phyloP scores from a whole-genome alignment of 1,140 invertebrate genomes.

The Phthorimaea operculella region DNA sequence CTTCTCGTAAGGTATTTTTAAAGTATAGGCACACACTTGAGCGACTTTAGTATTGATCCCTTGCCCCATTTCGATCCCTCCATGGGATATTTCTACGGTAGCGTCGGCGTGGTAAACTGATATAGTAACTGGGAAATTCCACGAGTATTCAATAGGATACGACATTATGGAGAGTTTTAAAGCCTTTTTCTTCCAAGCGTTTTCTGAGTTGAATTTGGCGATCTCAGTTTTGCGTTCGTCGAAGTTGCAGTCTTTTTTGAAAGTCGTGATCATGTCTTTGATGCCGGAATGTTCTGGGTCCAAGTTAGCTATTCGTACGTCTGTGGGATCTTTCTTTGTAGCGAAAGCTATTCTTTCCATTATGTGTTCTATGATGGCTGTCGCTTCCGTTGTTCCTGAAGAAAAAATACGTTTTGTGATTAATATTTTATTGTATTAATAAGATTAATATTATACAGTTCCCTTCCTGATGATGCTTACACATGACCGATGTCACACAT shows the following conservation, averaged over 20 bases:
- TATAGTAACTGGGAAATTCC: slow-evolving; percentile 69
- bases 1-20: slow-evolving; percentile 78
- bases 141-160: slow-evolving; percentile 63
- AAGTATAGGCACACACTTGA: slow-evolving; percentile 79
- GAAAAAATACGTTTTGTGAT: slow-evolving; percentile 12
- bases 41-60: slow-evolving; percentile 75
- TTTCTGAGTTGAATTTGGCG: slow-evolving; percentile 49
- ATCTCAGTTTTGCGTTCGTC: slow-evolving; percentile 63
- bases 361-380: slow-evolving; percentile 79
- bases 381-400: slow-evolving; percentile 74
- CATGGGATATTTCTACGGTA: slow-evolving; percentile 73
- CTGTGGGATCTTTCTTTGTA: slow-evolving; percentile 75
- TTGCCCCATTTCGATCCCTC: slow-evolving; percentile 81
- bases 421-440: too few species aligned
- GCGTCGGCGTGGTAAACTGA: slow-evolving; percentile 76
- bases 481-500: too few species aligned
- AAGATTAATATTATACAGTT: too few species aligned
- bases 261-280: slow-evolving; percentile 65
- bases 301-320: slow-evolving; percentile 75
- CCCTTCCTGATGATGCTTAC: too few species aligned
- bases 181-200: slow-evolving; percentile 76
- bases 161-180: slow-evolving; percentile 69
- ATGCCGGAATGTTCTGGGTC: slow-evolving; percentile 50
- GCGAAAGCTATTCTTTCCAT: slow-evolving; percentile 84
- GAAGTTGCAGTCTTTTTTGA: slow-evolving; percentile 66